Base-by-base conservation (phyloP, 1,140 invertebrate genomes). In the Leptoteleia sp. region DNA sequence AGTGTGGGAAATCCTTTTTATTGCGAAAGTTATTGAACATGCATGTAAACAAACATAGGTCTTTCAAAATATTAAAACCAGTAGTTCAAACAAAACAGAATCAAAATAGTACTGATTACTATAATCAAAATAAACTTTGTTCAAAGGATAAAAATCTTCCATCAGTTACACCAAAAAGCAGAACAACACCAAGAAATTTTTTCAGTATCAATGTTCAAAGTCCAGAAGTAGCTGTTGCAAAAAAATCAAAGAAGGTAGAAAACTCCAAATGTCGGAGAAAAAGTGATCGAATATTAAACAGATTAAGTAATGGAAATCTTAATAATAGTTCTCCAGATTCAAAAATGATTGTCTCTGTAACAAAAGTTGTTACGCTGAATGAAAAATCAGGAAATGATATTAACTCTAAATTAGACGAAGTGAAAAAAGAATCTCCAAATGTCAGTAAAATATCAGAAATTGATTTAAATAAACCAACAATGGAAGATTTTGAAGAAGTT, bases 321-420 rank as follows among this genome's bases (percentile, higher is more conserved):
- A 31, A 43, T 11, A 1, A 4, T 5, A 65, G 22, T 40, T 29
- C 38, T 1, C 8, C 37, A 7, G 48, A 65, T 15, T 54, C 61
- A 1, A 65, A 52, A 12, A 12, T 67, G 4, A 67, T 54, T 16
- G 62, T 67, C 11, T 67, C 62, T 22, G 62, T 54, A 31, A 67
- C 47, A 0, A 67, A 54, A 27, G 29, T 67, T 3, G 12, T 50
- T 1, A 50, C 25, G 8, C 4, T 7, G 4, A 29, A 29, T 7
- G 27, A 29, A 1, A 7, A 7, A 1, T 29, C 7, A 3, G 8
- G 27, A 8, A 4, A 8, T 4, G 27, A 6, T 4, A 7, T 1
- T 1, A 29, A 29, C 8, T 8, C 1, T 29, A 29, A 29, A 7
- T 7, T 7, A 29, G 1, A 29, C 8, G 3, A 29, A 29, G 27